These are phyloP conservation scores for Lasioglossum calceatum DNA, from an alignment of 2,888 invertebrate genomes.

Conservation along the genomic window DNA sequence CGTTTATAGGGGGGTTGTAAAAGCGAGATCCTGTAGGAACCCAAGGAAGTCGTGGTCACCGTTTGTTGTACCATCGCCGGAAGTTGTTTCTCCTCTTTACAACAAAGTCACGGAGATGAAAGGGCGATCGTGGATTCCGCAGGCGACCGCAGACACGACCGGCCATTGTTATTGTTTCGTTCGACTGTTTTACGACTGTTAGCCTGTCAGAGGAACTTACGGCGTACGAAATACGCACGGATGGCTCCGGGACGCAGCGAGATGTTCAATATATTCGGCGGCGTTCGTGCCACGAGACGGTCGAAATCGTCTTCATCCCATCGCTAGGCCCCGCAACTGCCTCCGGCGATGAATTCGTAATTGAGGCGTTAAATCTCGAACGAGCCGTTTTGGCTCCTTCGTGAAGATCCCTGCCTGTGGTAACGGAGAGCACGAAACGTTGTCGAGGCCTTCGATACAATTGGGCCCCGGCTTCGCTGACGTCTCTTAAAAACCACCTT, in stretches of 20 bases:
- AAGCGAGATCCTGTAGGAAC: neutral
- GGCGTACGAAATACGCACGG: conserved; percentile 34
- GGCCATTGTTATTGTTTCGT: conserved; percentile 43
- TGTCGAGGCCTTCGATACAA: conserved; percentile 5
- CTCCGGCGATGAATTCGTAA: conserved; percentile 62
- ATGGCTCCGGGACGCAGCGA: conserved; percentile 36
- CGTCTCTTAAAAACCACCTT: conserved; percentile 7
- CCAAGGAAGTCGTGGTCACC: neutral
- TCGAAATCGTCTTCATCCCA: conserved; percentile 58
- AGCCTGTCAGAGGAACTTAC: conserved; percentile 41
- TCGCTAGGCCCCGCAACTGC: conserved; percentile 36
- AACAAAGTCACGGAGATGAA: neutral
- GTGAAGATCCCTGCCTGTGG: conserved; percentile 34
- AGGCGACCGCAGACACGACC: neutral
- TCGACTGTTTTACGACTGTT: conserved; percentile 41
- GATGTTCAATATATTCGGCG: conserved; percentile 52
- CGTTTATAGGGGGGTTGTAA: conserved; percentile 7
- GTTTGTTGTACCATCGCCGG: neutral
- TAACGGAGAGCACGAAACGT: conserved; percentile 19
- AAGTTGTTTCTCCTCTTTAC: neutral
- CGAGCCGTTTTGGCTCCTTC: conserved; percentile 61
- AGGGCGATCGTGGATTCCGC: conserved; percentile 17
- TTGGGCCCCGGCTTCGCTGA: conserved; percentile 7
- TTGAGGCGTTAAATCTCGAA: conserved; percentile 67
- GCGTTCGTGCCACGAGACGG: conserved; percentile 46